Conservation (phyloP, 2,113 vertebrate species). For the Edolisoma coerulescens region DNA sequence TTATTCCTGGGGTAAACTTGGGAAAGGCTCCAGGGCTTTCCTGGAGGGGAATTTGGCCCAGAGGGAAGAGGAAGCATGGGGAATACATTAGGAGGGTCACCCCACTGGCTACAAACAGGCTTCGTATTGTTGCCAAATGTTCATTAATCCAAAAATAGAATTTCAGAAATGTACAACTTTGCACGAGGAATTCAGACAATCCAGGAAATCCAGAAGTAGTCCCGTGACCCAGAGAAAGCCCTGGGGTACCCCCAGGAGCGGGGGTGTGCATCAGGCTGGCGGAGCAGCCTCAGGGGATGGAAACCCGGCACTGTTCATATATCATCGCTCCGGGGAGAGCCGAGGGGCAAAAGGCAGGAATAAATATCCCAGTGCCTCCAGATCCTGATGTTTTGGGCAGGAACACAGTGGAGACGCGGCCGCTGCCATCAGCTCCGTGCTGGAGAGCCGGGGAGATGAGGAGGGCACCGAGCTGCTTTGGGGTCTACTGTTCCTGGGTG, state of each 20-base stretch:
- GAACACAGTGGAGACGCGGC: rapidly evolving
- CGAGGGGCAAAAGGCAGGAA: neutral
- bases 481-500: neutral
- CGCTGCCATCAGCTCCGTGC: rapidly evolving
- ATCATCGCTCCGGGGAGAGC: neutral
- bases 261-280: neutral
- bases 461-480: rapidly evolving
- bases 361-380: neutral
- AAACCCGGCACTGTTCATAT: neutral
- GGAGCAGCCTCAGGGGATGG: neutral
- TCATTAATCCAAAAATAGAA: constrained; percentile 31
- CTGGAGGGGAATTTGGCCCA: neutral
- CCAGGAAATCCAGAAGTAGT: constrained; percentile 39
- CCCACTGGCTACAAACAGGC: neutral
- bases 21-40: neutral
- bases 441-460: rapidly evolving
- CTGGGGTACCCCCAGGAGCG: neutral
- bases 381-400: neutral
- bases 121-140: constrained; percentile 25
- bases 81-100: constrained; percentile 29
- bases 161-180: constrained; percentile 30
- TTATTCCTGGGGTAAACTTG: neutral
- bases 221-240: constrained; percentile 11
- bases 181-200: constrained; percentile 52
- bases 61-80: neutral